These are phyloP conservation scores for Acrossocheilus wenchowensis DNA, from an alignment of 2,797 vertebrate genomes.

Conservation along the genomic window DNA sequence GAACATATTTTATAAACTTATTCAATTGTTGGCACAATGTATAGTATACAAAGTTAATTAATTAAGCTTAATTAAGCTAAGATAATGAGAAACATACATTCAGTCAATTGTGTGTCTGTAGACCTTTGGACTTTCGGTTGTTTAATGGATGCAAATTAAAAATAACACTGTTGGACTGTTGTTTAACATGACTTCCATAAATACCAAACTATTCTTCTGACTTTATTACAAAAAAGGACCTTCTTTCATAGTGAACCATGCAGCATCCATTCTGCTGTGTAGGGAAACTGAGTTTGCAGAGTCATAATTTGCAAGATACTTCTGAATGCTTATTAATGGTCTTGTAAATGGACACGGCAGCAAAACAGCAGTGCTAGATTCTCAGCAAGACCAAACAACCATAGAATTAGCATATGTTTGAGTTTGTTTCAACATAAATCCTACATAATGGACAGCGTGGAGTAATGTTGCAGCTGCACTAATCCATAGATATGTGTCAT, in stretches of 20 bases:
- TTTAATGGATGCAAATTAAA: background rate
- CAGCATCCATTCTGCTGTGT: conserved; percentile 14
- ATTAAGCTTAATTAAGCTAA: background rate
- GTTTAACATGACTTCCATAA: background rate
- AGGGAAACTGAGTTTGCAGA: conserved; percentile 8
- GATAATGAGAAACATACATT: background rate
- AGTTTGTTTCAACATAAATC: conserved; percentile 26
- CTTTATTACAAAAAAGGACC: background rate
- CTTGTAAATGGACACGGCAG: background rate
- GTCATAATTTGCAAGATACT: conserved; percentile 14
- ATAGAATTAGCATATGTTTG: conserved; percentile 25
- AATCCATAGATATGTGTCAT: conserved; percentile 30
- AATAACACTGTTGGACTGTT: background rate
- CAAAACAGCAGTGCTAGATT: conserved; percentile 20
- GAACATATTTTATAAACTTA: background rate
- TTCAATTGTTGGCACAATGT: background rate
- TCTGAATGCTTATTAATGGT: conserved; percentile 41
- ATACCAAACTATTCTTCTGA: background rate
- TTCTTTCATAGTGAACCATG: background rate
- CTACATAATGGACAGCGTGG: conserved; percentile 12
- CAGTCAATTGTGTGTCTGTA: background rate
- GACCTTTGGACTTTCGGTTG: background rate
- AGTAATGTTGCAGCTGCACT: conserved; percentile 40
- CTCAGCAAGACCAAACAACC: background rate
- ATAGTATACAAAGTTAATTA: background rate